Base-by-base conservation (phyloP, 1,140 invertebrate species). In the Chlorops oryzae region DNA sequence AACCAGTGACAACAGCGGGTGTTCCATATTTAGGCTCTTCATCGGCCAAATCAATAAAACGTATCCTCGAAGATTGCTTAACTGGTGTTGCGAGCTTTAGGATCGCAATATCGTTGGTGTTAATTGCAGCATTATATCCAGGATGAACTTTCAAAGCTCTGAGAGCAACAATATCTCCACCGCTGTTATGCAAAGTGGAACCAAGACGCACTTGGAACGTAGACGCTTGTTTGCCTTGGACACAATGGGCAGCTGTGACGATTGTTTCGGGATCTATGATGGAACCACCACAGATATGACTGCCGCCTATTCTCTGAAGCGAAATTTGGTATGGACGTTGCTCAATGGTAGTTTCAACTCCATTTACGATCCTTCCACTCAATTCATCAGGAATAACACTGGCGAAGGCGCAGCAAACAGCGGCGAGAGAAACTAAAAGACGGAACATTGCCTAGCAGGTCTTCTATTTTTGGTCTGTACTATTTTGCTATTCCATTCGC, bases 51-150 rank as follows among this genome's bases (percentile, higher is more conserved):
- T 21, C 39, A 32, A 62, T 57, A 13, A 38, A 51, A 3, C 43
- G 54, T 10, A 62, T 54, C 12, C 47, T 20, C 0, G 23, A 12
- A 5, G 56, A 58, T 40, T 63, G 56, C 5, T 27, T 44, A 38
- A 70, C 18, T 1, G 64, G 25, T 13, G 53, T 54, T 3, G 39
- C 49, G 2, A 73, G 57, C 12, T 65, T 59, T 13, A 74, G 52
- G 38, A 74, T 17, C 17, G 66, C 64, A 18, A 74, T 56, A 42
- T 74, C 73, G 46, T 72, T 65, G 9, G 68, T 62, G 42, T 57
- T 58, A 0, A 58, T 68, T 37, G 52, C 52, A 17, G 56, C 48
- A 46, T 46, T 45, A 25, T 46, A 46, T 5, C 18, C 15, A 15
- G 23, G 17, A 47, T 46, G 42, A 22, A 25, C 17, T 20, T 34